A percentile compares a stretch with the other conserved stretches of the same genome.
Conservation (phyloP, 1,140 invertebrate species). For the Stenopsyche tienmushanensis region DNA sequence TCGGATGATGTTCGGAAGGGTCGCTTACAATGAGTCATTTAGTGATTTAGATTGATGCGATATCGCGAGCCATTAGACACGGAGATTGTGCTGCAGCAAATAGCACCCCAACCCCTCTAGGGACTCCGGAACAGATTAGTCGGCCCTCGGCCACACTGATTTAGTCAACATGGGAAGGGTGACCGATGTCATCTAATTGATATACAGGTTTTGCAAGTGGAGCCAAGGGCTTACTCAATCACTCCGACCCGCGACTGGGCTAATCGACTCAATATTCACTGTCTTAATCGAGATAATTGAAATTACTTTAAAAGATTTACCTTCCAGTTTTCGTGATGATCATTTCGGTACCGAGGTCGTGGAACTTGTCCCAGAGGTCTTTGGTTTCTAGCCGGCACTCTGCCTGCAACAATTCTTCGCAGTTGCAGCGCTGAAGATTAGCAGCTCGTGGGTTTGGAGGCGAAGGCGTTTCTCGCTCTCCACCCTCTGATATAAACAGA, state of each 20-base stretch:
- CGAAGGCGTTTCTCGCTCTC: slow-evolving; percentile 53
- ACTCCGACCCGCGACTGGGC: slow-evolving; percentile 5
- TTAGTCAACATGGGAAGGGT: slow-evolving; percentile 2
- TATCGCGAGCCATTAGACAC: slow-evolving; percentile 41
- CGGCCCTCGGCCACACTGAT: background rate
- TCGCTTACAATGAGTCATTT: slow-evolving; percentile 40
- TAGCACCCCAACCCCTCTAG: background rate
- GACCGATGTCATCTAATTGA: slow-evolving; percentile 33
- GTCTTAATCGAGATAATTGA: too few relatives aligned
- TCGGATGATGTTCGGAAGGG: slow-evolving; percentile 9
- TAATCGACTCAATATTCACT: slow-evolving; percentile 11
- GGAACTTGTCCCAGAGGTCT: slow-evolving; percentile 92
- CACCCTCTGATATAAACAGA: slow-evolving; percentile 46
- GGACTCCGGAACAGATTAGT: slow-evolving; percentile 14
- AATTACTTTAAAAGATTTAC: slow-evolving; percentile 59
- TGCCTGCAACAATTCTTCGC: slow-evolving; percentile 81
- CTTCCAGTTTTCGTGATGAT: slow-evolving; percentile 97
- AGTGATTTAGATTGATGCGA: slow-evolving; percentile 42
- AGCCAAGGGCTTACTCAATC: slow-evolving; percentile 13
- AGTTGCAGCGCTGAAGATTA: slow-evolving; percentile 62
- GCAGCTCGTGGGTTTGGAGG: slow-evolving; percentile 46
- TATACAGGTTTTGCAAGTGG: slow-evolving; percentile 33
- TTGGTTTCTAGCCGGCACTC: slow-evolving; percentile 93
- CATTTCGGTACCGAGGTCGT: slow-evolving; percentile 94
- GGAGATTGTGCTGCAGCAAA: slow-evolving; percentile 34